Conservation (phyloP, 1,140 invertebrate species). For the Cephus cinctus region DNA sequence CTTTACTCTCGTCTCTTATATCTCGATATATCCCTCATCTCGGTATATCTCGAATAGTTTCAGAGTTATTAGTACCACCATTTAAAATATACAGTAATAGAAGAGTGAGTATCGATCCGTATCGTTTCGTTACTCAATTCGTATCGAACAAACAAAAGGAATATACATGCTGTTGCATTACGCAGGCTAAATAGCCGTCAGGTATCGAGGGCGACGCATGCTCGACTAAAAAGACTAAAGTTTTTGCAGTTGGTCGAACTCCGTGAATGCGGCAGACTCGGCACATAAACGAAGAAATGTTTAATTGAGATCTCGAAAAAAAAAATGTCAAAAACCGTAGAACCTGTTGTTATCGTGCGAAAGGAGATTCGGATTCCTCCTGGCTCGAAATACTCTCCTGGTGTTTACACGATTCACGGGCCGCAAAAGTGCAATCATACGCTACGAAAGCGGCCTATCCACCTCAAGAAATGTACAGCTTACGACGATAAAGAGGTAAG, state of each 20-base stretch:
- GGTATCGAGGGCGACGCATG: not conserved
- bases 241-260: not conserved
- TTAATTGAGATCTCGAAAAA: too few relatives aligned
- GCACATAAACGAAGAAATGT: not conserved
- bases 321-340: not conserved
- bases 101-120: constrained; percentile 10
- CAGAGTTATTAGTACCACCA: too few relatives aligned
- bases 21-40: too few relatives aligned
- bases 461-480: constrained; percentile 15
- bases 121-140: constrained; percentile 24
- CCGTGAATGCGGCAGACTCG: not conserved
- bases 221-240: constrained; percentile 1
- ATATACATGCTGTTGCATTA: not conserved
- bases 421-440: constrained; percentile 15
- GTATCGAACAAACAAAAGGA: constrained; percentile 38
- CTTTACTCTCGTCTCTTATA: too few relatives aligned
- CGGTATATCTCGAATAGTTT: too few relatives aligned
- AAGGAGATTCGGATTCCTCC: not conserved
- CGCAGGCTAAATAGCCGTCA: not conserved
- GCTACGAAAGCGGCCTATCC: constrained; percentile 20
- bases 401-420: constrained; percentile 19
- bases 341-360: not conserved
- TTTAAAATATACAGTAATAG: too few relatives aligned
- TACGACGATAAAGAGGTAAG: constrained; percentile 23
- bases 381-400: constrained; percentile 13